Conservation (phyloP, 2,113 vertebrate genomes). For the Stigmatopora argus region DNA sequence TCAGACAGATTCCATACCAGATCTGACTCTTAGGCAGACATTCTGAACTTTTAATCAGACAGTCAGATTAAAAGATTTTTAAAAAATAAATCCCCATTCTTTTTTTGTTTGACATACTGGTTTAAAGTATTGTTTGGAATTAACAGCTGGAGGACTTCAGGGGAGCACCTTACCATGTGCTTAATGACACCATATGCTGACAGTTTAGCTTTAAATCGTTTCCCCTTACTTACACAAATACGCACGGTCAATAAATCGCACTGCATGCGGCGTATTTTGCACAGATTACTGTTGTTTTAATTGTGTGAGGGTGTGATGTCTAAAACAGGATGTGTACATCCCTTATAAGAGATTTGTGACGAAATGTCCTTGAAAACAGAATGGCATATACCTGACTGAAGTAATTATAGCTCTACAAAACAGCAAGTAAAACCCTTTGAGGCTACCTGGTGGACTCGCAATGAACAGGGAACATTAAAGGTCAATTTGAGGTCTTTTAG, state of each 20-base stretch:
- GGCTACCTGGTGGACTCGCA: not conserved
- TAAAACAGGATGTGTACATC: slow-evolving; percentile 7
- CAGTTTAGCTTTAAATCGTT: slow-evolving; percentile 9
- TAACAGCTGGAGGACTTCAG: slow-evolving; percentile 4
- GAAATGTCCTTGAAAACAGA: slow-evolving; percentile 11
- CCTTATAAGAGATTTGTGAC: slow-evolving; percentile 35
- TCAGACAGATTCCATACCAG: not conserved
- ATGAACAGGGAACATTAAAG: not conserved
- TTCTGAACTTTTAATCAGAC: not conserved
- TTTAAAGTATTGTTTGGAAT: slow-evolving; percentile 9
- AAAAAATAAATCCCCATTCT: not conserved
- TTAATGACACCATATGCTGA: slow-evolving; percentile 15
- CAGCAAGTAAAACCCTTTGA: not conserved
- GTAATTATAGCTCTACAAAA: not conserved
- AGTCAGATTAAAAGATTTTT: not conserved
- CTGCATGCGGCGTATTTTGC: not conserved
- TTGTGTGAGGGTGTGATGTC: slow-evolving; percentile 23
- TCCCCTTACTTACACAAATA: not conserved
- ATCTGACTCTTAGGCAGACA: not conserved
- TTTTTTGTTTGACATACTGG: not conserved
- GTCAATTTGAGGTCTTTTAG: not conserved
- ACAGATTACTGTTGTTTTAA: not conserved
- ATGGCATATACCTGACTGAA: not conserved
- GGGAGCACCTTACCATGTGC: slow-evolving; percentile 5
- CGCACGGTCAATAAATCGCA: slow-evolving; percentile 5